A percentile compares a stretch with the other conserved stretches of the same genome.
phyloP scores from a whole-genome alignment of 2,888 invertebrate genomes.

The Gymnoscelis rufifasciata region DNA sequence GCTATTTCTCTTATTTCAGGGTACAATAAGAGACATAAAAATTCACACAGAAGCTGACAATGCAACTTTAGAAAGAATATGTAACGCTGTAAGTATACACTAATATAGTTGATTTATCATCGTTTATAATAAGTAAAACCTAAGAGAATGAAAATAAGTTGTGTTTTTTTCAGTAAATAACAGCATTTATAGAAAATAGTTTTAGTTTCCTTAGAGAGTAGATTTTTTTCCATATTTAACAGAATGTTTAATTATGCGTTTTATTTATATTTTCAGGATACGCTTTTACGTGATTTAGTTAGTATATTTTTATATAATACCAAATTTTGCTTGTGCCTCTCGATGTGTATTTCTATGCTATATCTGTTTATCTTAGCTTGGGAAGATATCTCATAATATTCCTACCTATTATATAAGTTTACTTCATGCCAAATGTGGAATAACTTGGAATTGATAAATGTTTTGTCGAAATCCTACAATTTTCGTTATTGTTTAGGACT shows the following conservation, averaged over 20 bases:
- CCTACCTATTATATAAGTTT: no score
- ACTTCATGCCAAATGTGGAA: no score
- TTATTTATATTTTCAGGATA: slow-evolving; percentile 47
- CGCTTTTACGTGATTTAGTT: slow-evolving; percentile 48
- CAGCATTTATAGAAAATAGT: background rate
- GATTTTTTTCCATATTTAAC: background rate
- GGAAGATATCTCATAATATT: no score
- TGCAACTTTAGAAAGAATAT: slow-evolving; percentile 22
- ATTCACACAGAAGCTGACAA: slow-evolving; percentile 36
- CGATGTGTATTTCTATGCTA: slow-evolving; percentile 21
- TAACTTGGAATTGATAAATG: no score
- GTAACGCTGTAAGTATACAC: slow-evolving; percentile 41
- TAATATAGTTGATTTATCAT: no score
- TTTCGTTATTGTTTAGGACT: no score
- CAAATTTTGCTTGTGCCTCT: slow-evolving; percentile 34
- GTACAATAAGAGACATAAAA: slow-evolving; percentile 42
- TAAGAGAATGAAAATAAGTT: background rate
- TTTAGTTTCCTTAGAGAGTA: background rate
- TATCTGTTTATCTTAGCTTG: background rate
- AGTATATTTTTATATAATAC: slow-evolving; percentile 41
- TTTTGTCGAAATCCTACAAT: no score
- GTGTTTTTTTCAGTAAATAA: slow-evolving; percentile 3
- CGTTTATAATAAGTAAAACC: background rate
- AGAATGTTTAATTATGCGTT: slow-evolving; percentile 4
- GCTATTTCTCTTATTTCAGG: slow-evolving; percentile 47